Conservation (phyloP, 2,113 vertebrate genomes). For the Machaerirhynchus nigripectus region DNA sequence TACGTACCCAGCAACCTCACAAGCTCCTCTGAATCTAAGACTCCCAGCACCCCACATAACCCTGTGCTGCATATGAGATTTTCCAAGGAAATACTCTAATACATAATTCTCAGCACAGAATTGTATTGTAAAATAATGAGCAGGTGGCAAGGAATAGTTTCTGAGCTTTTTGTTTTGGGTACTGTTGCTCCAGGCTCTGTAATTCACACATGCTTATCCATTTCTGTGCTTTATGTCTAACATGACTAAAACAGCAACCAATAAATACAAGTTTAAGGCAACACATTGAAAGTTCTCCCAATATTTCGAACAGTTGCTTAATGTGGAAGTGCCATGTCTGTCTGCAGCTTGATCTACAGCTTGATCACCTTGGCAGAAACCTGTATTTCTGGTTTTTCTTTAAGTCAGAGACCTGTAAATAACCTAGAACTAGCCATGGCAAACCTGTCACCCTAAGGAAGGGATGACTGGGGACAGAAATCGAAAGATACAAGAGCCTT, state of each 20-base stretch:
- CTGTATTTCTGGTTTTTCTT: neutral
- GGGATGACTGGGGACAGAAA: constrained; percentile 60
- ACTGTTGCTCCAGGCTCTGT: neutral
- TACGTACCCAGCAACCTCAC: neutral
- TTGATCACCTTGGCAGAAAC: neutral
- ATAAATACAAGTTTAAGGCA: neutral
- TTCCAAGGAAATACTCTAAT: neutral
- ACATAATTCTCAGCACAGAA: neutral
- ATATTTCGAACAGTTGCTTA: neutral
- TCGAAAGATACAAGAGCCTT: constrained; percentile 63
- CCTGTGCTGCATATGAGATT: neutral
- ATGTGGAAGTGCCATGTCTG: neutral
- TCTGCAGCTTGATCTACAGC: neutral
- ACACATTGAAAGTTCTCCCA: neutral
- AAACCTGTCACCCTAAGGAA: constrained; percentile 24
- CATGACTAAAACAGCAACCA: neutral
- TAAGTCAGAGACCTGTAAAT: neutral
- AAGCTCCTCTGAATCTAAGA: neutral
- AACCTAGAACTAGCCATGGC: neutral
- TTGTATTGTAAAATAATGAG: neutral
- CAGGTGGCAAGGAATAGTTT: neutral
- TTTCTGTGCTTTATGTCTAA: neutral
- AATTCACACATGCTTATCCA: neutral
- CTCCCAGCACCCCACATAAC: neutral
- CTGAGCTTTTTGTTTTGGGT: neutral